Conservation (phyloP, 35 echinoderm and acorn worm genomes). For the Patiria miniata region DNA sequence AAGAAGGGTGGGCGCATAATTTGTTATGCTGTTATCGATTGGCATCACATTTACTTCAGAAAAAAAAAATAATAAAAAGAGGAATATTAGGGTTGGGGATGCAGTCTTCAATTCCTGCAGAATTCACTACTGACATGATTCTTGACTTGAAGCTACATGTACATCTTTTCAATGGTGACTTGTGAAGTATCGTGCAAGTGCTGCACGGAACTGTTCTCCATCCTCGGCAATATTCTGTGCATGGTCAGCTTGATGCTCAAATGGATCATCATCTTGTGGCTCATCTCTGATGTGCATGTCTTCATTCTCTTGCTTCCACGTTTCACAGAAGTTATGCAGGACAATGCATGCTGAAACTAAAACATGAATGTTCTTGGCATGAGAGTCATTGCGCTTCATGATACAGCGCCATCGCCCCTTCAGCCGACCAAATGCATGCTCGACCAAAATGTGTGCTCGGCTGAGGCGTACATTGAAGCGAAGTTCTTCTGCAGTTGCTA, state of each 20-base stretch:
- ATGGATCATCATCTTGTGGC: not conserved
- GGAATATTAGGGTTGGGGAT: not conserved
- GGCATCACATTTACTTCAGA: not conserved
- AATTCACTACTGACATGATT: not conserved
- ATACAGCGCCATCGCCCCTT: conserved; percentile 65
- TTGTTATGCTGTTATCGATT: not conserved
- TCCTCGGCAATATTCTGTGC: not conserved
- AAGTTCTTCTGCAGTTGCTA: conserved; percentile 5
- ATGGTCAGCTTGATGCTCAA: not conserved
- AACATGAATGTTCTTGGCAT: conserved; percentile 1
- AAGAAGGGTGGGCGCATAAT: too few species aligned
- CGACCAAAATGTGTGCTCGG: conserved; percentile 58
- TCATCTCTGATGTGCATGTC: not conserved
- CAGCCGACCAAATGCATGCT: conserved; percentile 59
- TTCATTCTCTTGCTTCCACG: conserved; percentile 5
- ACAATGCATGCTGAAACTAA: conserved; percentile 57
- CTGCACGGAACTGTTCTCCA: not conserved
- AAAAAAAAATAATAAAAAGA: not conserved
- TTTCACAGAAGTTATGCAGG: conserved; percentile 74
- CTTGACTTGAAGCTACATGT: too few species aligned
- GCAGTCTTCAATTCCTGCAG: not conserved
- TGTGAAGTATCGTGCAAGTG: not conserved
- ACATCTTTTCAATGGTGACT: too few species aligned
- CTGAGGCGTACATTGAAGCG: conserved; percentile 52
- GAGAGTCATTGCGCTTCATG: conserved; percentile 58